These are phyloP conservation scores for Epiblema foenella DNA, from an alignment of 2,888 invertebrate species.

Conservation along the genomic window DNA sequence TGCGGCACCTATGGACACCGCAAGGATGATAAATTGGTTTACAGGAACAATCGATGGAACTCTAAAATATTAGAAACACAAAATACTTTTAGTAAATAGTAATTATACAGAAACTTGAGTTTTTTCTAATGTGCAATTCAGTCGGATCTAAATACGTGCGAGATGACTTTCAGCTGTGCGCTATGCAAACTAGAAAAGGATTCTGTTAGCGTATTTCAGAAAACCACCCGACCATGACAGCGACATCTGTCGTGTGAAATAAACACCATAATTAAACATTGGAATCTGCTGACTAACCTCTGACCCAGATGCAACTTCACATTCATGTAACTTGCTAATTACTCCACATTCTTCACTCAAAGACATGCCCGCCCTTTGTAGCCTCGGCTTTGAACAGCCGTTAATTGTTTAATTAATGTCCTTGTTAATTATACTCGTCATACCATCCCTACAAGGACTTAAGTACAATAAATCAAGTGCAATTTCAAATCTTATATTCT, in stretches of 20 bases:
- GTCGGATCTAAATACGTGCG: too few species aligned
- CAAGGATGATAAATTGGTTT: too few species aligned
- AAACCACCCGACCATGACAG: neutral
- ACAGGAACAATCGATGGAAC: too few species aligned
- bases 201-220: neutral
- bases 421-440: conserved; percentile 23
- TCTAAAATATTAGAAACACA: too few species aligned
- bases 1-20: too few species aligned
- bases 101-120: too few species aligned
- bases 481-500: neutral
- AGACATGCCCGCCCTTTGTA: conserved; percentile 65
- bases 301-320: conserved; percentile 42
- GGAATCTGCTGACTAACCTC: neutral
- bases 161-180: too few species aligned
- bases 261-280: neutral
- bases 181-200: too few species aligned
- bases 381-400: conserved; percentile 39
- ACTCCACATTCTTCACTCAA: conserved; percentile 74
- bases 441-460: neutral
- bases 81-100: too few species aligned
- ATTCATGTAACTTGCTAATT: conserved; percentile 76
- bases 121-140: too few species aligned
- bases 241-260: neutral
- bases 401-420: conserved; percentile 43
- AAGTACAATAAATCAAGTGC: neutral